Evolutionary conservation across 2,888 invertebrate species (phyloP).

Genomic region (Caenorhabditis sp.): DNA sequence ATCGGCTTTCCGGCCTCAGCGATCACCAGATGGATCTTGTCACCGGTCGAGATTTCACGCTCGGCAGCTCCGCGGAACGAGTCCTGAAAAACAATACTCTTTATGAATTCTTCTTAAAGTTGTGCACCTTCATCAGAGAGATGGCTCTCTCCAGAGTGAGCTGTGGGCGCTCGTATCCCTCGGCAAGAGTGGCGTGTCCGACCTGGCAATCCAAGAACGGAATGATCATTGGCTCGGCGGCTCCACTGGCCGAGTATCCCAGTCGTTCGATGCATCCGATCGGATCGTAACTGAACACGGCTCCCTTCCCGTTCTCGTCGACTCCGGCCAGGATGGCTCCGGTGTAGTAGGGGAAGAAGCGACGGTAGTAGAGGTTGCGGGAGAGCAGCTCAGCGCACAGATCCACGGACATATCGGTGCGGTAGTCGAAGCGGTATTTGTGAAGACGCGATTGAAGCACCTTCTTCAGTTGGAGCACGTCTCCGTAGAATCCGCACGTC

Average conservation of each 20-base stretch:
- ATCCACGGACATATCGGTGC: conserved; percentile 87
- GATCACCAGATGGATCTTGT: conserved; percentile 74
- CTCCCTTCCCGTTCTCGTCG: conserved; percentile 91
- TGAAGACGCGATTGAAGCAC: conserved; percentile 79
- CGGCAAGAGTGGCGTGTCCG: conserved; percentile 85
- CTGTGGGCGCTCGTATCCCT: conserved; percentile 81
- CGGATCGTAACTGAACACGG: conserved; percentile 96
- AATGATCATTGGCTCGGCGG: conserved; percentile 87
- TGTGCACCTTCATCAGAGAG: conserved; percentile 86
- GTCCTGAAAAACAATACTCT: too few relatives aligned
- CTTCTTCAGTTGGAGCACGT: conserved; percentile 89
- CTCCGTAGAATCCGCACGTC: conserved; percentile 97
- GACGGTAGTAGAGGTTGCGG: conserved; percentile 93
- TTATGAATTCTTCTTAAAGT: too few relatives aligned
- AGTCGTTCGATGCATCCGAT: conserved; percentile 93
- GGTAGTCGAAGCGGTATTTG: conserved; percentile 87
- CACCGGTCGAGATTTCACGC: conserved; percentile 93
- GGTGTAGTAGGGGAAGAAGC: conserved; percentile 98
- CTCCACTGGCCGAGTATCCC: conserved; percentile 90
- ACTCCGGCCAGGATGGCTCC: conserved; percentile 95
- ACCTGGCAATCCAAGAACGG: conserved; percentile 93
- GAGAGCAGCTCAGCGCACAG: conserved; percentile 96
- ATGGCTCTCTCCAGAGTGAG: conserved; percentile 88
- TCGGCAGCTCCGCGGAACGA: conserved; percentile 98
- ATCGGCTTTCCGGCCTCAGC: conserved; percentile 74